Percentiles rank a stretch among this genome's conserved stretches.
Conservation (phyloP, 2,797 vertebrate genomes). For the Buceros bicornis region DNA sequence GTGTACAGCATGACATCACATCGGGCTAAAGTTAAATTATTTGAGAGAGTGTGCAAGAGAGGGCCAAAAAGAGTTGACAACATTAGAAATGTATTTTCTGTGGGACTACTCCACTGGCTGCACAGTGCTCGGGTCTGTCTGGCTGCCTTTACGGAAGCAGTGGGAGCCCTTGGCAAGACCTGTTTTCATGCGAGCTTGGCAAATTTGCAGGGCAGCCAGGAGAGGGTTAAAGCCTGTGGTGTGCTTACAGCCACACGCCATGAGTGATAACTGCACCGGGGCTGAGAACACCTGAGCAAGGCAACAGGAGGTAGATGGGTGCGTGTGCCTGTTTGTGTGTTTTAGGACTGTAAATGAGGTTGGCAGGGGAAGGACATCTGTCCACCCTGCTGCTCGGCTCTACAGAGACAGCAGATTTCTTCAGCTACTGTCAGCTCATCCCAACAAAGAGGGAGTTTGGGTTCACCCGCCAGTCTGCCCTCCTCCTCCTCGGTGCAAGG, state of each 20-base stretch:
- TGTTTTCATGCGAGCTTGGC: not conserved
- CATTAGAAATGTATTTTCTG: not conserved
- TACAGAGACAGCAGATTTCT: not conserved
- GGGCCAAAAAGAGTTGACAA: not conserved
- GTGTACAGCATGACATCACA: not conserved
- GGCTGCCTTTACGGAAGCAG: not conserved
- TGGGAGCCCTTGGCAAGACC: rapidly evolving
- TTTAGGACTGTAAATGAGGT: not conserved
- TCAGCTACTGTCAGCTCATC: not conserved
- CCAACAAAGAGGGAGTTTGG: not conserved
- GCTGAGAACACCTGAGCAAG: not conserved
- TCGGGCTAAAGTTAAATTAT: not conserved
- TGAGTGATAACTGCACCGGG: not conserved
- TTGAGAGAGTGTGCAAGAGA: not conserved
- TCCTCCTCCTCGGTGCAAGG: not conserved
- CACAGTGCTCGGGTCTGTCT: not conserved
- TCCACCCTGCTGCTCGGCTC: not conserved
- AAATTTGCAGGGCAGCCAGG: not conserved
- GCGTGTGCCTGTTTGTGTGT: not conserved
- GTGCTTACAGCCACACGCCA: not conserved
- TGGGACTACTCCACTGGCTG: not conserved
- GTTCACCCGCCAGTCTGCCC: rapidly evolving
- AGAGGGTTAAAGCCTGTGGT: conserved; percentile 4
- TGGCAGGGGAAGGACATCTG: not conserved
- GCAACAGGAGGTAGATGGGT: not conserved